A percentile compares a stretch with the other conserved stretches of the same genome.
phyloP scores from a whole-genome alignment of 2,113 vertebrate genomes.

The Ictalurus punctatus region DNA sequence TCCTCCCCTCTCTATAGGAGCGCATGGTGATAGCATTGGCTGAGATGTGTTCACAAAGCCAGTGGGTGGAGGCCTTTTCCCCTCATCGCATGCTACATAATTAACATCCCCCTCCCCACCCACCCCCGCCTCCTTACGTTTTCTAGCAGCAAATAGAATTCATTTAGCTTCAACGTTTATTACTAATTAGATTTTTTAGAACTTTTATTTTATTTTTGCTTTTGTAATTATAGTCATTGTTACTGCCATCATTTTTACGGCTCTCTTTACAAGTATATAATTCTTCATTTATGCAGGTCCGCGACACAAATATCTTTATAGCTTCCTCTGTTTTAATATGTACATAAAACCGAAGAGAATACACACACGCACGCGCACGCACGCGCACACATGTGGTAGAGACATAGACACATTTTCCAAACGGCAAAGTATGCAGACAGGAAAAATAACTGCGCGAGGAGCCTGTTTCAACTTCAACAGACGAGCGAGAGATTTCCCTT shows the following conservation, averaged over 20 bases:
- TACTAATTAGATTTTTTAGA: slow-evolving; percentile 7
- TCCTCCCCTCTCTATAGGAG: slow-evolving; percentile 66
- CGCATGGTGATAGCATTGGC: slow-evolving; percentile 74
- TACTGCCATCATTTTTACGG: slow-evolving; percentile 36
- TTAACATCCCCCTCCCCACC: slow-evolving; percentile 20
- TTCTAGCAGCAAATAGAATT: background rate
- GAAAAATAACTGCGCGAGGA: slow-evolving; percentile 68
- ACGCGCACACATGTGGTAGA: slow-evolving; percentile 57
- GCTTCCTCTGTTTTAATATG: slow-evolving; percentile 62
- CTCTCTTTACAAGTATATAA: slow-evolving; percentile 50
- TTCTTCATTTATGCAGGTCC: slow-evolving; percentile 60
- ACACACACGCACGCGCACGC: slow-evolving; percentile 28
- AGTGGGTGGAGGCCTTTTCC: slow-evolving; percentile 63
- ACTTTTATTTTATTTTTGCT: slow-evolving; percentile 16
- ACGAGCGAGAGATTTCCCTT: slow-evolving; percentile 54
- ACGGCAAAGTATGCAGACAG: slow-evolving; percentile 63
- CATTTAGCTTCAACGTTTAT: background rate
- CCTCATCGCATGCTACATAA: slow-evolving; percentile 25
- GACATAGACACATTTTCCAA: slow-evolving; percentile 62
- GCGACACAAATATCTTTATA: slow-evolving; percentile 61
- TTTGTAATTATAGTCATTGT: slow-evolving; percentile 39
- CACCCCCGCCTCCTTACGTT: background rate
- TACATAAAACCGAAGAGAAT: slow-evolving; percentile 61
- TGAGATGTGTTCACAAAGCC: slow-evolving; percentile 75
- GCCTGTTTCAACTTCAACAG: slow-evolving; percentile 56